phyloP scores from a whole-genome alignment of 2,113 vertebrate species.

The Coryphaenoides rupestris region DNA sequence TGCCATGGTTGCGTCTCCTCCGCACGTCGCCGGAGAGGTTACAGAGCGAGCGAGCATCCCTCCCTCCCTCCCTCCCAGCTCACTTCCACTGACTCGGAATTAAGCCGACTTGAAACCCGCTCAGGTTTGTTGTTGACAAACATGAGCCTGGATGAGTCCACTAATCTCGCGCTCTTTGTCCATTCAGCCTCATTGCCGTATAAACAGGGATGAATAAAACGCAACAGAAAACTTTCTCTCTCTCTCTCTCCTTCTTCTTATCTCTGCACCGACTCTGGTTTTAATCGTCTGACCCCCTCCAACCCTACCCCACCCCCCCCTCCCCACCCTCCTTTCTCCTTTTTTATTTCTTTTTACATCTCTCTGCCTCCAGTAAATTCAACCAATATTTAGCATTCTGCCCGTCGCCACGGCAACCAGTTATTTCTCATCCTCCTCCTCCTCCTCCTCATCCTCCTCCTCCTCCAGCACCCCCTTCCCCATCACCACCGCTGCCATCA shows the following conservation, averaged over 20 bases:
- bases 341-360: too few relatives aligned
- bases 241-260: slow-evolving; percentile 63
- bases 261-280: slow-evolving; percentile 38
- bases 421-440: slow-evolving; percentile 71
- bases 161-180: slow-evolving; percentile 64
- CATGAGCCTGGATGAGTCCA: slow-evolving; percentile 48
- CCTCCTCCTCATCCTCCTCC: not conserved
- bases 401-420: slow-evolving; percentile 77
- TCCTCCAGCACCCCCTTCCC: too few relatives aligned
- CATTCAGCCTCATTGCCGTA: slow-evolving; percentile 55
- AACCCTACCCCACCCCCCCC: too few relatives aligned
- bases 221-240: slow-evolving; percentile 60
- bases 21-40: slow-evolving; percentile 21
- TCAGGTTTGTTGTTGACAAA: slow-evolving; percentile 68
- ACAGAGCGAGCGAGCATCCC: too few relatives aligned
- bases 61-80: slow-evolving; percentile 41
- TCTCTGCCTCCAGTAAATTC: slow-evolving; percentile 61
- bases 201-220: slow-evolving; percentile 52
- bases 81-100: slow-evolving; percentile 56
- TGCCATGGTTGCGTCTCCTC: slow-evolving; percentile 52
- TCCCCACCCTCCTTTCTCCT: slow-evolving; percentile 36
- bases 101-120: slow-evolving; percentile 52
- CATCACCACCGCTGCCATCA: not conserved
- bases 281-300: slow-evolving; percentile 59
- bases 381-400: slow-evolving; percentile 68